phyloP scores from a whole-genome alignment of 1,140 invertebrate genomes.

The Scaptomyza hsui region DNA sequence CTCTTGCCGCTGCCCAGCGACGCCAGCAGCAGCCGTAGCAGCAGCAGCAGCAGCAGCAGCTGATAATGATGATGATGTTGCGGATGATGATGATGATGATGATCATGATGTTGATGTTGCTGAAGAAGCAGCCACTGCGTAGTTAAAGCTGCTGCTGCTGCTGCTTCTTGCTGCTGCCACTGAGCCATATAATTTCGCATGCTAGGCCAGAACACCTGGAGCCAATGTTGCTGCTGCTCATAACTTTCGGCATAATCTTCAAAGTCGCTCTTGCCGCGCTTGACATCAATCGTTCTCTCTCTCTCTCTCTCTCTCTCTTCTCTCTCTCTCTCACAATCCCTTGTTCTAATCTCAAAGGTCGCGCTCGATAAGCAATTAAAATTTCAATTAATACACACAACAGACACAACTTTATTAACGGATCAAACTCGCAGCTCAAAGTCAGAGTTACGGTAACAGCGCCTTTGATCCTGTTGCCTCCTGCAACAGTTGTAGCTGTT shows the following conservation, averaged over 20 bases:
- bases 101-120: conserved; percentile 28
- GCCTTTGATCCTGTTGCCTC: conserved; percentile 66
- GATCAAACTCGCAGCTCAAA: conserved; percentile 19
- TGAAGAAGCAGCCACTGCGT: conserved; percentile 63
- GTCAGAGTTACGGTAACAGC: conserved; percentile 66
- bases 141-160: conserved; percentile 64
- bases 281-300: conserved; percentile 71
- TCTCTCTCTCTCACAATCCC: background rate
- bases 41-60: conserved; percentile 44
- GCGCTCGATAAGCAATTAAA: conserved; percentile 77
- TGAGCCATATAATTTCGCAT: conserved; percentile 79
- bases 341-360: conserved; percentile 60
- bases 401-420: conserved; percentile 79
- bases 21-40: conserved; percentile 57
- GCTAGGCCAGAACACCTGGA: conserved; percentile 61
- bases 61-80: conserved; percentile 33
- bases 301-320: conserved; percentile 7
- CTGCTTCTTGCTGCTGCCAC: conserved; percentile 33
- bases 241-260: conserved; percentile 80
- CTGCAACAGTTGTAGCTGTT: conserved; percentile 32
- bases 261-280: conserved; percentile 67
- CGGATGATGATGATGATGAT: conserved; percentile 25
- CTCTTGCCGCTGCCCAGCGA: conserved; percentile 37
- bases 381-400: conserved; percentile 64
- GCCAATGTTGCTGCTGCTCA: conserved; percentile 52